Base-by-base conservation (phyloP, 2,797 vertebrate species). In the Siniperca undulata region DNA sequence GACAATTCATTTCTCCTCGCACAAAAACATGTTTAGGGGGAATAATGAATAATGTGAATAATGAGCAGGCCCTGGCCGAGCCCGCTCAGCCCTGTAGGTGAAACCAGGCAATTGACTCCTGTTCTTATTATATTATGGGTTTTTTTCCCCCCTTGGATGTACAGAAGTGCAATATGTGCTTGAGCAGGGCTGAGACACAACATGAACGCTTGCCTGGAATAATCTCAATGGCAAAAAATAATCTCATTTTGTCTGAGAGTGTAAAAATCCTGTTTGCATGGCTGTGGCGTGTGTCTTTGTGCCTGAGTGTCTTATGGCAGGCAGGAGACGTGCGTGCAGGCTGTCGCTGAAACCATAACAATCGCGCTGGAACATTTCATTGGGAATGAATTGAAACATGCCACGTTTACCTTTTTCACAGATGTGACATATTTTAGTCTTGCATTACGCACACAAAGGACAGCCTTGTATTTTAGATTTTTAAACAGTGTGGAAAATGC, bases 181-280 rank as follows among this genome's bases (percentile, higher is more conserved):
- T 64, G 27, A 87, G 80, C 69, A 38, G 19, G 67, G 81, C 88
- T 85, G 82, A 93, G 86, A 91, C 83, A 78, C 81, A 88, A 88
- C 88, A 85, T n/a, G 36, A 89, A 89, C 42, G 55, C 82, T 71
- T 66, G 75, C 78, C 82, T 93, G 86, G 92, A 94, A 93, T 92
- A 91, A 92, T 92, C 78, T 92, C 85, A 89, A 92, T 89, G 82
- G 86, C 85, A 91, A 88, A 91, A 88, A 93, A 92, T 92, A 93
- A 94, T 94, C 92, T 93, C 85, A 94, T 95, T 94, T 93, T 83
- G 90, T 92, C 88, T 88, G 82, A 74, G 81, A 91, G 93, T 95
- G 94, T 94, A 94, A 88, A 93, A 95, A 95, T 94, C 93, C 89
- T 86, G 93, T 95, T 94, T 93, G 89, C 89, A 92, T 87, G 91